A percentile compares a stretch with the other conserved stretches of the same genome.
phyloP scores from a whole-genome alignment of 2,797 vertebrate genomes.

The Meriones psammophilus region DNA sequence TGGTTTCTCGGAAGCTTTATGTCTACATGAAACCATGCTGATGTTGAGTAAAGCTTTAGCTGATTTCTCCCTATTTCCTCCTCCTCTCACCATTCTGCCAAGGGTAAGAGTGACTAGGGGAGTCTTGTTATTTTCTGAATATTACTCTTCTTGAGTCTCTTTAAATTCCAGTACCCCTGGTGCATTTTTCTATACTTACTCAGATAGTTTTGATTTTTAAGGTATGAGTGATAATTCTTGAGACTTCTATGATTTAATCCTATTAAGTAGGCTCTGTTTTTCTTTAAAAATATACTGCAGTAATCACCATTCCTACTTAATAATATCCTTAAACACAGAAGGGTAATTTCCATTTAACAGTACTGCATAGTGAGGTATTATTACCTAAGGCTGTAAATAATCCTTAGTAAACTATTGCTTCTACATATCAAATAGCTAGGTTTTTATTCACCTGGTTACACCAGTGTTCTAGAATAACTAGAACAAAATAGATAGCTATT shows the following conservation, averaged over 20 bases:
- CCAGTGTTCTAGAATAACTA: not conserved
- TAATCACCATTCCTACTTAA: not conserved
- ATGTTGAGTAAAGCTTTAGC: not conserved
- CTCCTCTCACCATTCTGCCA: not conserved
- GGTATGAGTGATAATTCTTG: not conserved
- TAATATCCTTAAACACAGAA: not conserved
- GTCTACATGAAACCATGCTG: not conserved
- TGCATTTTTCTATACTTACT: conserved; percentile 4
- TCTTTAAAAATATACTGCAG: not conserved
- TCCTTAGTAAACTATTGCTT: conserved; percentile 19
- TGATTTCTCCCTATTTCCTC: not conserved
- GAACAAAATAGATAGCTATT: not conserved
- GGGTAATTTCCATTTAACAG: not conserved
- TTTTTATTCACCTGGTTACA: not conserved
- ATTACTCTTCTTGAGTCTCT: not conserved
- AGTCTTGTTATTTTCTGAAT: not conserved
- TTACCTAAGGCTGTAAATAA: conserved; percentile 35
- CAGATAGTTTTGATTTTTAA: not conserved
- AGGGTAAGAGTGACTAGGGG: not conserved
- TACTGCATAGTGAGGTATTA: not conserved
- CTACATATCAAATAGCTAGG: not conserved
- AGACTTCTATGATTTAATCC: not conserved
- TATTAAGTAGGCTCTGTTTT: not conserved
- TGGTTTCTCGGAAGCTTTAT: not conserved
- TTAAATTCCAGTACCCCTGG: not conserved